Percentiles rank a stretch among this genome's conserved stretches.
Conservation (phyloP, 2,888 invertebrate species). For the Automeris io region DNA sequence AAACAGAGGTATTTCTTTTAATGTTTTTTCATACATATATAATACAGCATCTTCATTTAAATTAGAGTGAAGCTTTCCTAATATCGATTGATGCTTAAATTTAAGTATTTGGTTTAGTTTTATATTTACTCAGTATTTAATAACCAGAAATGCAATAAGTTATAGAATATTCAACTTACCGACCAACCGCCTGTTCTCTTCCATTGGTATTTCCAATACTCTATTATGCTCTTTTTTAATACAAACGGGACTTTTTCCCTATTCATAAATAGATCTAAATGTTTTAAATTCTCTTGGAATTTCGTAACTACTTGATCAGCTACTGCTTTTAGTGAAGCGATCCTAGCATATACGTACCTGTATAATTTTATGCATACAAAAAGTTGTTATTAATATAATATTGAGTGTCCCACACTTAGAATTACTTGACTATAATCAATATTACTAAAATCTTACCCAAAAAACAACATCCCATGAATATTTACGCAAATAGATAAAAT, state of each 20-base stretch:
- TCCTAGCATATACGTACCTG: conserved; percentile 68
- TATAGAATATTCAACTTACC: conserved; percentile 32
- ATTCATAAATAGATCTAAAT: conserved; percentile 58
- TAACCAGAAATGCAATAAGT: neutral
- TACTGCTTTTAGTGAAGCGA: conserved; percentile 66
- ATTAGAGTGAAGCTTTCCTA: conserved; percentile 70
- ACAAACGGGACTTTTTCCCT: conserved; percentile 54
- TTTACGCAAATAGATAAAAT: conserved; percentile 56
- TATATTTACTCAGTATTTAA: neutral
- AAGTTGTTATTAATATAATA: neutral
- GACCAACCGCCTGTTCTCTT: conserved; percentile 71
- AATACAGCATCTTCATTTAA: conserved; percentile 73
- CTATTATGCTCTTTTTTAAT: conserved; percentile 50
- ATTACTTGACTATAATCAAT: neutral
- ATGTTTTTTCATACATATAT: conserved; percentile 71
- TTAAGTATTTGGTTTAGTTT: neutral
- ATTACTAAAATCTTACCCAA: conserved; percentile 43
- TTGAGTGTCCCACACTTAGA: neutral
- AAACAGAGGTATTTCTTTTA: conserved; percentile 71
- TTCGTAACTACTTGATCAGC: conserved; percentile 64
- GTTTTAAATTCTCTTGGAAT: conserved; percentile 65
- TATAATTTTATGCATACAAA: too few relatives aligned
- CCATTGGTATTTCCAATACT: conserved; percentile 72
- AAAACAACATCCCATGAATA: conserved; percentile 65
- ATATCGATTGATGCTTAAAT: conserved; percentile 60